phyloP scores from a whole-genome alignment of 2,888 invertebrate species.

The Argyresthia albistria region DNA sequence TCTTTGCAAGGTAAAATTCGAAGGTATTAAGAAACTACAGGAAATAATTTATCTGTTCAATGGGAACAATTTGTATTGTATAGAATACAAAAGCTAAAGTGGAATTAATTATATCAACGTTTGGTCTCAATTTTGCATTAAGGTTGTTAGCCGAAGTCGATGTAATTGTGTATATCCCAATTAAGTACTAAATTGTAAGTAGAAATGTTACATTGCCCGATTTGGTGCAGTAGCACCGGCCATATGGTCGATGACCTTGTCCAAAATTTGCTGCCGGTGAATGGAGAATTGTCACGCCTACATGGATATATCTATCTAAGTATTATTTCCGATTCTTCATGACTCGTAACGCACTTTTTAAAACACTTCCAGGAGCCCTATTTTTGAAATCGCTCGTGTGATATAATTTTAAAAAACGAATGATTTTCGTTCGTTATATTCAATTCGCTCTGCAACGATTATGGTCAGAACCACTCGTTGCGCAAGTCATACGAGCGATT shows the following conservation, averaged over 20 bases:
- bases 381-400: no score
- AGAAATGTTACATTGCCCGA: background rate
- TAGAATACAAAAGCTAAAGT: no score
- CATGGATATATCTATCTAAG: constrained; percentile 20
- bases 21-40: constrained; percentile 17
- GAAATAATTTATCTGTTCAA: constrained; percentile 18
- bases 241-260: constrained; percentile 60
- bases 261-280: constrained; percentile 22
- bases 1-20: constrained; percentile 21
- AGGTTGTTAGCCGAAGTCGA: no score
- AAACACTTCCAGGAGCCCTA: background rate
- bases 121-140: no score
- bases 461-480: no score
- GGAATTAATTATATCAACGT: no score
- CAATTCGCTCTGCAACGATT: no score
- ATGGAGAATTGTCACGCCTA: constrained; percentile 43
- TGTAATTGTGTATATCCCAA: no score
- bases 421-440: no score
- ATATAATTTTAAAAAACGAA: no score
- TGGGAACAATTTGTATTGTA: background rate
- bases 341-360: constrained; percentile 7
- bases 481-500: no score
- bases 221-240: constrained; percentile 15
- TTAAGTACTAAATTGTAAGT: background rate
- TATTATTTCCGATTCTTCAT: constrained; percentile 36